These are phyloP conservation scores for Pachyseris speciosa DNA, from an alignment of 64 coral and sea anemone species.

Conservation along the genomic window DNA sequence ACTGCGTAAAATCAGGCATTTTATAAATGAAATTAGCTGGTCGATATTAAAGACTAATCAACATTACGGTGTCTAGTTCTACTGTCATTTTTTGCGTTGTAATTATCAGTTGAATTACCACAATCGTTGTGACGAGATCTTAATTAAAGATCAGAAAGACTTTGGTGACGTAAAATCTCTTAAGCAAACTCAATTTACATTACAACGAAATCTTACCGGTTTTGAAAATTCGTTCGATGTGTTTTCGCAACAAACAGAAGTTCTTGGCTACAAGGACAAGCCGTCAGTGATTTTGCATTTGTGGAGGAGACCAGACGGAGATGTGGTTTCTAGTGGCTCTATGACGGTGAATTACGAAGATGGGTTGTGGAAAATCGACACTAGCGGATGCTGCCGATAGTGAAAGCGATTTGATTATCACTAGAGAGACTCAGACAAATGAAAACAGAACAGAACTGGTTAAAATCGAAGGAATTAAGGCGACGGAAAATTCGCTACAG, in stretches of 20 bases:
- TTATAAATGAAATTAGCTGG: too few relatives aligned
- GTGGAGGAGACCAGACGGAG: not conserved
- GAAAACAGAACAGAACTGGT: not conserved
- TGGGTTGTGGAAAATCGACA: conserved; percentile 5
- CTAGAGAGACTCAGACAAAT: not conserved
- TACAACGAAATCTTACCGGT: conserved; percentile 7
- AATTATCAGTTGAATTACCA: not conserved
- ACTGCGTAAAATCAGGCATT: too few relatives aligned
- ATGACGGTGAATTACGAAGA: not conserved
- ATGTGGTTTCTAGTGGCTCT: not conserved
- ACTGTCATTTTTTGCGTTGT: not conserved
- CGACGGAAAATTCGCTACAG: not conserved
- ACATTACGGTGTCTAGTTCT: too few relatives aligned
- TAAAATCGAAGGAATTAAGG: not conserved
- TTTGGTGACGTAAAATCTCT: conserved; percentile 13
- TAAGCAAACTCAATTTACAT: not conserved
- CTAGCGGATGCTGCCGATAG: not conserved
- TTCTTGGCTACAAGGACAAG: not conserved
- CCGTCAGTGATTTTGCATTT: too few relatives aligned
- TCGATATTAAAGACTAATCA: too few relatives aligned
- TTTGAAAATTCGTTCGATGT: not conserved
- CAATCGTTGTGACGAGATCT: not conserved
- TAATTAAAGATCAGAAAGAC: not conserved
- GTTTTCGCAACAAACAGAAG: not conserved
- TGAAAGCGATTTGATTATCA: not conserved